Conservation (phyloP, 2,113 vertebrate species). For the Spea bombifrons region DNA sequence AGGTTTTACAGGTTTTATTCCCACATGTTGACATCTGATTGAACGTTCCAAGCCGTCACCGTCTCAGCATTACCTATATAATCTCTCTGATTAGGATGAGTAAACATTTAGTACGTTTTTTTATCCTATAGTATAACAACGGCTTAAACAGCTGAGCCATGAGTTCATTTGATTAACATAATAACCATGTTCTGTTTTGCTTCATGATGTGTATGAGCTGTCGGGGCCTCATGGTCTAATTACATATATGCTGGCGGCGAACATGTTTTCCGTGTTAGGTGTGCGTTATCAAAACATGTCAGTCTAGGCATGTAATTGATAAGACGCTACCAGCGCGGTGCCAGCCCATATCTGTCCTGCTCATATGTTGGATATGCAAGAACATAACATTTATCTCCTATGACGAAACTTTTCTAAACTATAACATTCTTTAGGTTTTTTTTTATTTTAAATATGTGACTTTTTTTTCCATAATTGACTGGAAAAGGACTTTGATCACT, state of each 20-base stretch:
- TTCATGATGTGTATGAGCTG: too few species aligned
- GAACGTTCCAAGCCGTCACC: too few species aligned
- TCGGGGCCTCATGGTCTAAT: background rate
- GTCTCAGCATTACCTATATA: too few species aligned
- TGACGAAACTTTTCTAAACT: background rate
- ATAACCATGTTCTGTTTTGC: too few species aligned
- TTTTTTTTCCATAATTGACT: background rate
- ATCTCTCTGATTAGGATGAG: too few species aligned
- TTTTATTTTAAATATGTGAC: constrained; percentile 8
- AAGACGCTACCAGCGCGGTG: background rate
- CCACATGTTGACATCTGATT: too few species aligned
- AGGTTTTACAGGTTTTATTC: too few species aligned
- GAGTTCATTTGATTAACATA: too few species aligned
- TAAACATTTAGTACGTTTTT: too few species aligned
- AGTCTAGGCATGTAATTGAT: background rate
- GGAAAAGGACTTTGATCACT: constrained; percentile 14
- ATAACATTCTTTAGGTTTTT: constrained; percentile 3
- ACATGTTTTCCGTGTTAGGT: background rate
- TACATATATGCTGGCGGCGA: background rate
- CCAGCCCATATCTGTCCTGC: background rate
- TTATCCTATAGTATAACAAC: too few species aligned
- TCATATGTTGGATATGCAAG: background rate
- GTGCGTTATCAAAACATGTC: background rate
- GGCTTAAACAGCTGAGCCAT: too few species aligned
- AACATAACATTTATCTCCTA: background rate